Conservation (phyloP, 2,797 vertebrate species). For the Delichon dasypus region DNA sequence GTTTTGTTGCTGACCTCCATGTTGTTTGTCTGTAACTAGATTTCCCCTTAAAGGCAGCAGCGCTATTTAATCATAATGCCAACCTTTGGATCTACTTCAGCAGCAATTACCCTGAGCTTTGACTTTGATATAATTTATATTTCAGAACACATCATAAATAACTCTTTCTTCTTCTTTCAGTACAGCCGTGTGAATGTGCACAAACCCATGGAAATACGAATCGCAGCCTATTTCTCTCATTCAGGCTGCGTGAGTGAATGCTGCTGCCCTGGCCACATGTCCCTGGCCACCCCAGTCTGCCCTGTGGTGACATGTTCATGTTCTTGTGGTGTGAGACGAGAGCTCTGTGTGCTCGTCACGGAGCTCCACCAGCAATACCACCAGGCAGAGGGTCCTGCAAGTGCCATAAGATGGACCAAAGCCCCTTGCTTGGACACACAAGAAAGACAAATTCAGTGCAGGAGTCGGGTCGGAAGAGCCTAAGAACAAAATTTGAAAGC, state of each 20-base stretch:
- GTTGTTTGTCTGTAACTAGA: constrained; percentile 64
- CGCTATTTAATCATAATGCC: constrained; percentile 65
- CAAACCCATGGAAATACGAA: not conserved
- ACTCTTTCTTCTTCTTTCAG: constrained; percentile 49
- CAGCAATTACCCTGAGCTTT: constrained; percentile 63
- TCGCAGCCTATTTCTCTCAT: not conserved
- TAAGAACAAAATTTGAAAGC: not conserved
- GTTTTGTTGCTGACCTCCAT: constrained; percentile 64
- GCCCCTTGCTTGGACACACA: not conserved
- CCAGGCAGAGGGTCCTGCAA: not conserved
- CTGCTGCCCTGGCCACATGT: not conserved
- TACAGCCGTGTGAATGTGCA: not conserved
- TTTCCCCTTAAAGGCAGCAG: constrained; percentile 59
- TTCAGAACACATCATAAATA: constrained; percentile 60
- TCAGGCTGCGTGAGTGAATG: not conserved
- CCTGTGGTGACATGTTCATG: not conserved
- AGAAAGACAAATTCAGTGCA: not conserved
- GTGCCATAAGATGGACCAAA: not conserved
- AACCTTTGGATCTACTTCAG: constrained; percentile 60
- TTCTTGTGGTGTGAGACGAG: not conserved
- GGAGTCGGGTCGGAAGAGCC: not conserved
- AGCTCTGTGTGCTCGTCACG: rapidly evolving
- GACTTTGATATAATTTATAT: constrained; percentile 60
- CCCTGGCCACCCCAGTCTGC: not conserved
- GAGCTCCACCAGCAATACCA: not conserved